Base-by-base conservation (phyloP, 2,888 invertebrate species). In the Athripsodes cinereus region DNA sequence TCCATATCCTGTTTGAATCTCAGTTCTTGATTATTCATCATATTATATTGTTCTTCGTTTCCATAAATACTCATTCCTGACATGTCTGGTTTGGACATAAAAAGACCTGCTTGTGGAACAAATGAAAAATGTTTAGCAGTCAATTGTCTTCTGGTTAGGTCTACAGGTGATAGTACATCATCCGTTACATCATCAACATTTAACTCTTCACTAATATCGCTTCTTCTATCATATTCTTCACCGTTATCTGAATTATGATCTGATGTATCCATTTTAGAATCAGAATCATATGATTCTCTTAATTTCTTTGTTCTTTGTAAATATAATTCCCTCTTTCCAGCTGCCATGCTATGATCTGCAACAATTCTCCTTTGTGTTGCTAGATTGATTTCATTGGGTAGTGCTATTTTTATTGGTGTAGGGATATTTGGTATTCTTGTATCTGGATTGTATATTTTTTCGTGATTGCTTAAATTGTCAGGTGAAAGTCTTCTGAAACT, bases 171-270 rank as follows among this genome's bases (percentile, higher is more conserved):
- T 2, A 73, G 58, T 1, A 71, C 67, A 54, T 73, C 72, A 58
- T 74, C 74, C 61, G 71, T 72, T 60, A 74, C 74, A 8, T 72
- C 74, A 64, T 74, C 74, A 8, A 74, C 72, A 53, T 74, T 69
- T 26, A 68, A 63, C 46, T 69, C 68, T 59, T 69, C 68, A 51
- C 69, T 70, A 8, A 68, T 67, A 19, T 68, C 68, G 55, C 72
- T 64, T 66, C 65, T 55, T 68, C 70, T 60, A 35, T 71, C 71
- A 48, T 63, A 66, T 49, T 71, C 71, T 52, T 64, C 64, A 13
- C 55, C 55, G 1, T 52, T 55, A 18, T 59, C 62, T 19, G 56
- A 50, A 44, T 55, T 50, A 22, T 62, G 57, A 22, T 31, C 53
- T 11, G 52, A 18, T 22, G 54, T 55, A 16, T 58, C 58, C 62